Percentiles rank a stretch among this genome's conserved stretches.
Evolutionary conservation across 2,113 vertebrate genomes (phyloP).

Genomic region (Eulemur macaco): DNA sequence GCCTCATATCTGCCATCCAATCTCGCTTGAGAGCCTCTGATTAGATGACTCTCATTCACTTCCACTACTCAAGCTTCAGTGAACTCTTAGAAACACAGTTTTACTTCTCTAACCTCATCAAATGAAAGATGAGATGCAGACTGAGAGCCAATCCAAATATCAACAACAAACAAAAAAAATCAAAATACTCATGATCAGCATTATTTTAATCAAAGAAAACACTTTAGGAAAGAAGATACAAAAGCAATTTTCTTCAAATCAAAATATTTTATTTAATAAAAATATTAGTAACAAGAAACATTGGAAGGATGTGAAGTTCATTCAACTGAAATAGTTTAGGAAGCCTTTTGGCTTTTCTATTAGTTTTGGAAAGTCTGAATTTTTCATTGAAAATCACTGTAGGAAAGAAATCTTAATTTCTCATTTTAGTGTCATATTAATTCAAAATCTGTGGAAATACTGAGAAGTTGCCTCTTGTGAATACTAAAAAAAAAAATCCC

Average conservation of each 20-base stretch:
- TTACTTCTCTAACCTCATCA: neutral
- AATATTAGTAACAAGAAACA: neutral
- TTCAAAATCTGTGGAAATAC: neutral
- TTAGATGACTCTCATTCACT: neutral
- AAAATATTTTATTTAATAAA: slow-evolving; percentile 21
- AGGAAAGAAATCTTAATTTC: neutral
- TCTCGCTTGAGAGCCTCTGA: neutral
- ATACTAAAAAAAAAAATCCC: neutral
- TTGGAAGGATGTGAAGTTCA: neutral
- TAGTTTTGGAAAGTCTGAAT: neutral
- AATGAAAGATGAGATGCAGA: neutral
- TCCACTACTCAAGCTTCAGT: neutral
- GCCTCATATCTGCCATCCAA: neutral
- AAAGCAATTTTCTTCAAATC: neutral
- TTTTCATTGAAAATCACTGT: neutral
- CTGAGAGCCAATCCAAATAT: neutral
- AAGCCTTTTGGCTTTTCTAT: neutral
- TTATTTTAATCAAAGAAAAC: neutral
- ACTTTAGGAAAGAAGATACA: neutral
- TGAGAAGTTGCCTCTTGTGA: neutral
- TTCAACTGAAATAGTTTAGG: neutral
- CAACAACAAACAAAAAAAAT: neutral
- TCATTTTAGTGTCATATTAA: neutral
- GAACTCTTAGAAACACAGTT: neutral
- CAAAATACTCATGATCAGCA: neutral